These are phyloP conservation scores for Tachina fera DNA, from an alignment of 2,888 invertebrate genomes.

Conservation along the genomic window DNA sequence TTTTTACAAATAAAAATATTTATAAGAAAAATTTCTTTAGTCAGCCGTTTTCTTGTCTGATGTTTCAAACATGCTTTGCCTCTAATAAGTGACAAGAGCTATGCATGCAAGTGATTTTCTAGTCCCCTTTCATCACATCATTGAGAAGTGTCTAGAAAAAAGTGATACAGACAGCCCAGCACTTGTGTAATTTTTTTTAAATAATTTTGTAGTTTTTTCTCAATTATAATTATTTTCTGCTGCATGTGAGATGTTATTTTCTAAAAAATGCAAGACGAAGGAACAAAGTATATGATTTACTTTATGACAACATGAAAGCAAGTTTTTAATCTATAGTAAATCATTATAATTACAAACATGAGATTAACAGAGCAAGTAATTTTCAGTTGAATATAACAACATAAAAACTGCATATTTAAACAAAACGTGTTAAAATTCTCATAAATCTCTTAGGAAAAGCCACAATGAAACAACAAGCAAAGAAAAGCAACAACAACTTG, in stretches of 20 bases:
- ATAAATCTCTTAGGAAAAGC: conserved; percentile 49
- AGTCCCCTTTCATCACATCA: neutral
- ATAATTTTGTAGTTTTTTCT: conserved; percentile 22
- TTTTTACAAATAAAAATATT: neutral
- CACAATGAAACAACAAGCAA: neutral
- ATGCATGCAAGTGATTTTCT: conserved; percentile 44
- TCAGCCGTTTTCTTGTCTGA: conserved; percentile 38
- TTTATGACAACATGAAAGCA: conserved; percentile 70
- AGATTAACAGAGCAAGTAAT: conserved; percentile 67
- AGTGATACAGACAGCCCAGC: conserved; percentile 6
- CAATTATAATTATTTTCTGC: conserved; percentile 1
- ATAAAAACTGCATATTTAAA: conserved; percentile 29
- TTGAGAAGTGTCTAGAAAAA: conserved; percentile 32
- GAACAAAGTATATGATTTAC: conserved; percentile 59
- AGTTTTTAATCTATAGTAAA: conserved; percentile 69
- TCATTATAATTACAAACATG: conserved; percentile 69
- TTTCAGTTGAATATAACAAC: conserved; percentile 32
- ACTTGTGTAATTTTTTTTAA: conserved; percentile 34
- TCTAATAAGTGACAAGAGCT: conserved; percentile 57
- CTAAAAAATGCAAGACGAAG: neutral
- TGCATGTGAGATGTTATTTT: conserved; percentile 21
- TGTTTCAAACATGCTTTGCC: conserved; percentile 15
- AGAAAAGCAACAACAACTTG: conserved; percentile 10
- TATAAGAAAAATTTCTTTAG: conserved; percentile 31
- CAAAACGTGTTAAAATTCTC: conserved; percentile 55